phyloP scores from a whole-genome alignment of 2,888 invertebrate genomes.

The Oxyscelio sp. region DNA sequence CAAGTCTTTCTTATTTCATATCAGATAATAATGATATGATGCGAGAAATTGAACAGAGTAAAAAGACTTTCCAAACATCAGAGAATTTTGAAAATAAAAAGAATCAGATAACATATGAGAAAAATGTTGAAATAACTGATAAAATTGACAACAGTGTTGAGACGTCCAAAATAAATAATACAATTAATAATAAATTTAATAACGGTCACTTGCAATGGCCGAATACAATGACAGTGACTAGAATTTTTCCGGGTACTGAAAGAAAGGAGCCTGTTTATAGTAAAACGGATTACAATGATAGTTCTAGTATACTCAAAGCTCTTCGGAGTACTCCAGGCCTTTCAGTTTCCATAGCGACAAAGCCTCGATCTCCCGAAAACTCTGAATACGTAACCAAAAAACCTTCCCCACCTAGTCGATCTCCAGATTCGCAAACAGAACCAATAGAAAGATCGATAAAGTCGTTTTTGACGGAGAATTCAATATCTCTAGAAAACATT shows the following conservation, averaged over 20 bases:
- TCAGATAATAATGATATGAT: conserved; percentile 52
- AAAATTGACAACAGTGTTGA: conserved; percentile 24
- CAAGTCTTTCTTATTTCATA: conserved; percentile 65
- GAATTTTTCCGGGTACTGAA: conserved; percentile 40
- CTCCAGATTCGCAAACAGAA: conserved; percentile 83
- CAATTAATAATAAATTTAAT: conserved; percentile 42
- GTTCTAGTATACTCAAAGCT: conserved; percentile 84
- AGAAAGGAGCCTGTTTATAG: conserved; percentile 49
- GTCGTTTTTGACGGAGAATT: conserved; percentile 44
- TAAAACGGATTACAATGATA: conserved; percentile 79
- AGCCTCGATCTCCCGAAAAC: conserved; percentile 76
- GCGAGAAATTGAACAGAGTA: conserved; percentile 29
- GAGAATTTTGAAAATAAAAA: conserved; percentile 27
- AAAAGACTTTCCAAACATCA: conserved; percentile 14
- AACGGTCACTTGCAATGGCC: conserved; percentile 47
- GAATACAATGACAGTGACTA: conserved; percentile 51
- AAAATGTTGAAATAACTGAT: conserved; percentile 3
- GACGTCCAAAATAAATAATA: neutral
- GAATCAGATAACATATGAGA: neutral
- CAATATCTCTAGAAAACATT: conserved; percentile 46
- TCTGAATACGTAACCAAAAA: conserved; percentile 75
- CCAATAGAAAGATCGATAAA: conserved; percentile 78
- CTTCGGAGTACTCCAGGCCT: conserved; percentile 85
- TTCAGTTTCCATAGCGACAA: conserved; percentile 83
- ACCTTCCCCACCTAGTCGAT: conserved; percentile 79